Evolutionary conservation across 2,113 vertebrate species (phyloP).

Genomic region (Otus sunia): DNA sequence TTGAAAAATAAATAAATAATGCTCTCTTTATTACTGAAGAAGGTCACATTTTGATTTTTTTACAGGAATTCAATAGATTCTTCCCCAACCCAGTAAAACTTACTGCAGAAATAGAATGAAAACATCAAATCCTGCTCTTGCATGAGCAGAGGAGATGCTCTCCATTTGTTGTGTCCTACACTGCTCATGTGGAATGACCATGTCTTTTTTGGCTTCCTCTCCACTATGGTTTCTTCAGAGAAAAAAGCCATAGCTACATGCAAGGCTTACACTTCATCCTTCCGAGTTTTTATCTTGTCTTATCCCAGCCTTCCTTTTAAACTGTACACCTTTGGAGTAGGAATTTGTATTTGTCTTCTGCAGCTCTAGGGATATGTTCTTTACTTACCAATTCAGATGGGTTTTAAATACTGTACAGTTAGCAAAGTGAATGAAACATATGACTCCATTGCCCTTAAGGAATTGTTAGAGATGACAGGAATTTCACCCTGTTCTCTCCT

Average conservation of each 20-base stretch:
- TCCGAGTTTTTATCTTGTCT: neutral
- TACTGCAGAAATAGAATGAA: neutral
- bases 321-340: neutral
- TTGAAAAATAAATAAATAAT: conserved; percentile 1
- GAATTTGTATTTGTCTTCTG: neutral
- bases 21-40: neutral
- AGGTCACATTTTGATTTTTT: neutral
- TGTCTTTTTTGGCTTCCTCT: neutral
- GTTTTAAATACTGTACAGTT: neutral
- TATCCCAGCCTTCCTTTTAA: neutral
- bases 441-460: neutral
- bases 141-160: neutral
- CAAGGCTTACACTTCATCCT: neutral
- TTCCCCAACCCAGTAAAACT: neutral
- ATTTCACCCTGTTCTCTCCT: neutral
- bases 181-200: neutral
- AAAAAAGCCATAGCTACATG: neutral
- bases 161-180: neutral
- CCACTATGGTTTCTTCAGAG: neutral
- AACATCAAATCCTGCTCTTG: neutral
- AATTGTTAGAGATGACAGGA: neutral
- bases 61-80: neutral
- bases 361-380: neutral
- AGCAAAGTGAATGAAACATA: neutral
- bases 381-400: conserved; percentile 2